Percentiles rank a stretch among this genome's conserved stretches.
Conservation (phyloP, 1,140 invertebrate species). For the Steinernema feltiae region DNA sequence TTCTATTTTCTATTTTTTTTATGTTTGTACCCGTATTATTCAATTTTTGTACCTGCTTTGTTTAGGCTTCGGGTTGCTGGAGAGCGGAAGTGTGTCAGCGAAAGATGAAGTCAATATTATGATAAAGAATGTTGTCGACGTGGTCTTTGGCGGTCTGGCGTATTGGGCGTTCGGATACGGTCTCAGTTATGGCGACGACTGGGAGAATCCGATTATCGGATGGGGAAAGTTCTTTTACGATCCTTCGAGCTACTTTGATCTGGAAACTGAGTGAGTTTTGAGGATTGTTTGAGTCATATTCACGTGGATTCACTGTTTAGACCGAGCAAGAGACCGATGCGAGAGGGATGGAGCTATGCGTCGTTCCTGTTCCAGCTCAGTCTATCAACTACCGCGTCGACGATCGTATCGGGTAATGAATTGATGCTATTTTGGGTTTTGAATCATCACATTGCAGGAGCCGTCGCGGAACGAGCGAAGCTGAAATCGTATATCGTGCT, state of each 20-base stretch:
- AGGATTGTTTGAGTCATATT: constrained; percentile 14
- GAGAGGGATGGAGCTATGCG: constrained; percentile 52
- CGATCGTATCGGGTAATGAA: constrained; percentile 76
- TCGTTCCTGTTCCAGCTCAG: constrained; percentile 67
- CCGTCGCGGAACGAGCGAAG: constrained; percentile 67
- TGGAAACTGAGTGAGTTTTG: constrained; percentile 19
- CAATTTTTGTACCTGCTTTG: constrained; percentile 23
- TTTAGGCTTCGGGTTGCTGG: constrained; percentile 78
- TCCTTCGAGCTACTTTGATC: constrained; percentile 32
- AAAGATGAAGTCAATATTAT: constrained; percentile 91
- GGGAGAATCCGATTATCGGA: constrained; percentile 68
- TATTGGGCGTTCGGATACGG: constrained; percentile 90
- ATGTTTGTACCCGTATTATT: background rate
- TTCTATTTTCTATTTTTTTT: background rate
- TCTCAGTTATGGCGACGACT: constrained; percentile 73
- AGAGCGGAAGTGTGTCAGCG: constrained; percentile 80
- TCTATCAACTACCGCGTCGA: constrained; percentile 82
- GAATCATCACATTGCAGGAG: constrained; percentile 45
- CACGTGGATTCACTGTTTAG: constrained; percentile 3
- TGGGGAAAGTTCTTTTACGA: constrained; percentile 62
- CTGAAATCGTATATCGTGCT: constrained; percentile 83
- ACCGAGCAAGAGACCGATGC: background rate
- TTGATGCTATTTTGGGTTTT: background rate
- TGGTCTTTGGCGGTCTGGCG: constrained; percentile 79
- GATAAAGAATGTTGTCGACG: constrained; percentile 89